These are phyloP conservation scores for Galagoides demidoff DNA, from an alignment of 2,797 vertebrate species.

Conservation along the genomic window DNA sequence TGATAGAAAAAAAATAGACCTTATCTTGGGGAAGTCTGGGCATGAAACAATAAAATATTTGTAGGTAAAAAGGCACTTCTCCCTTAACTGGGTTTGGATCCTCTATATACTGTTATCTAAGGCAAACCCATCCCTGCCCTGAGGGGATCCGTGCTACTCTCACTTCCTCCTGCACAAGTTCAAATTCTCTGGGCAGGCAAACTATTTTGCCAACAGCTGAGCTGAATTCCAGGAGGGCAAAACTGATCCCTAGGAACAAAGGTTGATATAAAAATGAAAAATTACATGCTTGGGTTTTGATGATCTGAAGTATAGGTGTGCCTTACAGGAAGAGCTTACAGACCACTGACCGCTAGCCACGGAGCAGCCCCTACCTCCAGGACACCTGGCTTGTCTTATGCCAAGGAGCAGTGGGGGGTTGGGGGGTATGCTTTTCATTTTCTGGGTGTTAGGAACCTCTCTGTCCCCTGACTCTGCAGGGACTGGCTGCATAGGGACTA, in stretches of 20 bases:
- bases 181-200: not conserved
- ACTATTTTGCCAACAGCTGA: not conserved
- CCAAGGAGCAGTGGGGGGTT: not conserved
- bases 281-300: not conserved
- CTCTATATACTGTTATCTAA: not conserved
- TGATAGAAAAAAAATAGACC: not conserved
- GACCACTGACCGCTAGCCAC: not conserved
- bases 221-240: not conserved
- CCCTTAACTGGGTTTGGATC: not conserved
- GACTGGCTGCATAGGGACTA: not conserved
- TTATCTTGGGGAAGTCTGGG: not conserved
- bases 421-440: not conserved
- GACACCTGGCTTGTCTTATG: not conserved
- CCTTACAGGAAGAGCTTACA: not conserved
- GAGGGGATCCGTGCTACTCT: not conserved
- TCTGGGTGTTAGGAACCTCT: not conserved
- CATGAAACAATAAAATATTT: not conserved
- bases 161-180: not conserved
- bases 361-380: not conserved
- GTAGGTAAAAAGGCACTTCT: not conserved
- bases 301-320: not conserved
- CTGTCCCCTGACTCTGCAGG: not conserved
- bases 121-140: not conserved
- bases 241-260: not conserved
- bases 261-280: conserved; percentile 37